Evolutionary conservation across 2,797 vertebrate species (phyloP).

Genomic region (Macrochelys suwanniensis): DNA sequence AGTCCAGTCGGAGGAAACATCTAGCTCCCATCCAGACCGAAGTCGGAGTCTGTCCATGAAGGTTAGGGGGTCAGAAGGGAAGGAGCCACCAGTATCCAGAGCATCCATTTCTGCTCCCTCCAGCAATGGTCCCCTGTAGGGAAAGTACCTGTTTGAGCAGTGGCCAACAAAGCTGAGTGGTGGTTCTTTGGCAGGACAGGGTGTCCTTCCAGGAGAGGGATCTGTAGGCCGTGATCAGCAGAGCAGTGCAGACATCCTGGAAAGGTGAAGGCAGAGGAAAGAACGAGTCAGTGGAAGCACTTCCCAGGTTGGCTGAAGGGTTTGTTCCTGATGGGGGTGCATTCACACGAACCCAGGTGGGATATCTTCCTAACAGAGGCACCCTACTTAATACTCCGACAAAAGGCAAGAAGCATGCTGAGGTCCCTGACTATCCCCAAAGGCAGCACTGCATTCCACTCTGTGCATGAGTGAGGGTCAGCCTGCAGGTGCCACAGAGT

Average conservation of each 20-base stretch:
- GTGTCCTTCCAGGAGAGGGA: slow-evolving; percentile 96
- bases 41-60: too few relatives aligned
- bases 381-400: background rate
- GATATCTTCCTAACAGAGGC: background rate
- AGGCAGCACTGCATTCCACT: background rate
- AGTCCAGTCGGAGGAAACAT: background rate
- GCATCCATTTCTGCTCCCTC: background rate
- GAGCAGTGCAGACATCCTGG: slow-evolving; percentile 91
- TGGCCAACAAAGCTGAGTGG: slow-evolving; percentile 94
- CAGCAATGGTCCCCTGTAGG: background rate
- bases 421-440: background rate
- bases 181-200: slow-evolving; percentile 92
- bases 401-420: background rate
- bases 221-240: slow-evolving; percentile 91
- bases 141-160: slow-evolving; percentile 91
- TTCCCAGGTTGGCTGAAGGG: background rate
- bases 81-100: background rate
- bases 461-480: background rate
- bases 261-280: slow-evolving; percentile 10
- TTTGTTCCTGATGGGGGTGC: background rate
- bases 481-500: background rate
- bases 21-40: background rate
- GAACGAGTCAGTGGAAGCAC: slow-evolving; percentile 14
- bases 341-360: background rate
- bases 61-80: background rate